These are phyloP conservation scores for Watsonalla cultraria DNA, from an alignment of 2,888 invertebrate species.

Conservation along the genomic window DNA sequence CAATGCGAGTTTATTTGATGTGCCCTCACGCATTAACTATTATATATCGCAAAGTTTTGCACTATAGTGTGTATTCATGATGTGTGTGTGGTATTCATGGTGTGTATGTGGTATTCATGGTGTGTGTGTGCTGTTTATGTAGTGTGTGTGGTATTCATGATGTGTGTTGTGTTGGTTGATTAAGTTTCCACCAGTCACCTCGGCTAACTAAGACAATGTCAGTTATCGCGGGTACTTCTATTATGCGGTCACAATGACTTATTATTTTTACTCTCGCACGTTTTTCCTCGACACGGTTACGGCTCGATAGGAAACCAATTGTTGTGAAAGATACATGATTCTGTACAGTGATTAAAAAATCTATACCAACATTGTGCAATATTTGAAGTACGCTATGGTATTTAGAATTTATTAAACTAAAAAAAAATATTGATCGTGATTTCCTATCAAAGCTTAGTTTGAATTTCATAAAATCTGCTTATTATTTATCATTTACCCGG, in stretches of 20 bases:
- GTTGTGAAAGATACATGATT: conserved; percentile 48
- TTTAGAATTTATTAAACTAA: not conserved
- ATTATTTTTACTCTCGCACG: conserved; percentile 71
- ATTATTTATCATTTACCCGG: too few species aligned
- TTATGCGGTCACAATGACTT: conserved; percentile 54
- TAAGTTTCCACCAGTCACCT: conserved; percentile 4
- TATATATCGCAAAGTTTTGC: too few species aligned
- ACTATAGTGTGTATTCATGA: too few species aligned
- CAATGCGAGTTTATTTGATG: too few species aligned
- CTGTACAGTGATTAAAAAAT: not conserved
- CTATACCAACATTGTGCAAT: not conserved
- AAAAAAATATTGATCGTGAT: too few species aligned
- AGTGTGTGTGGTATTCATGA: not conserved
- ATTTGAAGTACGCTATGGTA: not conserved
- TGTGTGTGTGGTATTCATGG: too few species aligned
- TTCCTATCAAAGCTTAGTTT: too few species aligned
- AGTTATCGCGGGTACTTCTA: conserved; percentile 21
- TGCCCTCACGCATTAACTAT: too few species aligned
- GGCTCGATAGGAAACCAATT: conserved; percentile 51
- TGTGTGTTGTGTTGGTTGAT: not conserved
- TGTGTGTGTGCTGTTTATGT: too few species aligned
- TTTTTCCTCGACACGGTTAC: conserved; percentile 73
- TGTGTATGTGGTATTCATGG: not conserved
- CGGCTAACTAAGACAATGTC: conserved; percentile 41
- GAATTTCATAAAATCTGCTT: too few species aligned